Conservation (phyloP, 2,888 invertebrate genomes). For the Mellilla xanthometata region DNA sequence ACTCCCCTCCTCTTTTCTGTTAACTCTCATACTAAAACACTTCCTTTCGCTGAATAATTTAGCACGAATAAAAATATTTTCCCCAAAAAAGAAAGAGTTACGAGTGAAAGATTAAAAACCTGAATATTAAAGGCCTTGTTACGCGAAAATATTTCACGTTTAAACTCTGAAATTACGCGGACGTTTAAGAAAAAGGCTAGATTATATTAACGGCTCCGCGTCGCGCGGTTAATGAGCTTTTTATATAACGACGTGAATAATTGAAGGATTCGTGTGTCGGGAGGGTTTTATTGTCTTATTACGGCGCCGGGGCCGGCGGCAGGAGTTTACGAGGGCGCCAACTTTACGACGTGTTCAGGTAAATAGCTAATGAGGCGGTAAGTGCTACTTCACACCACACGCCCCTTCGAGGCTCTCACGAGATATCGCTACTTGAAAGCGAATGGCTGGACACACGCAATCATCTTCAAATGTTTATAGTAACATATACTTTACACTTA, state of each 20-base stretch:
- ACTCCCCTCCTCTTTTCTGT: too few relatives aligned
- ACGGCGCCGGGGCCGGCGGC: conserved; percentile 9
- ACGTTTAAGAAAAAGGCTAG: conserved; percentile 21
- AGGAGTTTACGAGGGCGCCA: conserved; percentile 22
- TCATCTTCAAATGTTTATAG: too few relatives aligned
- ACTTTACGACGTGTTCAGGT: conserved; percentile 21
- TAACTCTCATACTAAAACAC: background rate
- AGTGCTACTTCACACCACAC: conserved; percentile 7
- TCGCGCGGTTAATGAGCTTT: conserved; percentile 26
- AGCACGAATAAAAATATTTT: conserved; percentile 3
- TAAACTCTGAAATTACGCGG: conserved; percentile 18
- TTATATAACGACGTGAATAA: conserved; percentile 32
- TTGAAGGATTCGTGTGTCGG: conserved; percentile 25
- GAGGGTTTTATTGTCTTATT: conserved; percentile 33
- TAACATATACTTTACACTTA: too few relatives aligned
- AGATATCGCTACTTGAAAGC: too few relatives aligned
- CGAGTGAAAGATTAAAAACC: conserved; percentile 17
- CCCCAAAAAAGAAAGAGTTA: conserved; percentile 12
- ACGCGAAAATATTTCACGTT: conserved; percentile 18
- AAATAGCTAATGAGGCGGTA: conserved; percentile 21
- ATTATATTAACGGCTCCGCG: conserved; percentile 26
- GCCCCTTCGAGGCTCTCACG: background rate
- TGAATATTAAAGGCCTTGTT: conserved; percentile 21
- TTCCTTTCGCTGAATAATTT: conserved; percentile 1
- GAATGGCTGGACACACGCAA: too few relatives aligned